phyloP scores from a whole-genome alignment of 1,140 invertebrate species.

The Caenorhabditis inopinata region DNA sequence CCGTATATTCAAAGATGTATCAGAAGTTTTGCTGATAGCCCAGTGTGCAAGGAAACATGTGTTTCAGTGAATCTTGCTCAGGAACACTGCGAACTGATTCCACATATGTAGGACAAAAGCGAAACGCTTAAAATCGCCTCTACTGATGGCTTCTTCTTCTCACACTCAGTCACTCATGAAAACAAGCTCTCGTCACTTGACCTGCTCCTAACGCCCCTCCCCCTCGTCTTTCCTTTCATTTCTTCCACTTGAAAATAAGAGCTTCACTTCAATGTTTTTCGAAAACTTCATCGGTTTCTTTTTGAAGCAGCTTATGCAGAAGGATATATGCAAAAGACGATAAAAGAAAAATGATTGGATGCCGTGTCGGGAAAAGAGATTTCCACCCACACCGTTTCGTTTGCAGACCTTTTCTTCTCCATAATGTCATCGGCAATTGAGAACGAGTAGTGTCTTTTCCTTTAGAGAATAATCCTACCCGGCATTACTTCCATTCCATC shows the following conservation, averaged over 20 bases:
- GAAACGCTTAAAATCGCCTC: slow-evolving; percentile 7
- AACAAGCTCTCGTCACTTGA: slow-evolving; percentile 29
- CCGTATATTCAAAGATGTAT: too few relatives aligned
- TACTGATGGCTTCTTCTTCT: slow-evolving; percentile 15
- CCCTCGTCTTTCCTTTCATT: not conserved
- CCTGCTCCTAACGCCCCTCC: slow-evolving; percentile 2
- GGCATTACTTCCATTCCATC: slow-evolving; percentile 24
- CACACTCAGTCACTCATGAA: slow-evolving; percentile 20
- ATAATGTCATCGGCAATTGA: not conserved
- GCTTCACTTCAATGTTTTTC: not conserved
- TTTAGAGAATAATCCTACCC: slow-evolving; percentile 13
- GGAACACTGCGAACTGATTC: too few relatives aligned
- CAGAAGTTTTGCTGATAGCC: too few relatives aligned
- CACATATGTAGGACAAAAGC: not conserved
- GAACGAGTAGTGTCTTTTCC: not conserved
- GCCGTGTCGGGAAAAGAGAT: not conserved
- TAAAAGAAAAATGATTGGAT: slow-evolving; percentile 15
- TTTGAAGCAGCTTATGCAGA: not conserved
- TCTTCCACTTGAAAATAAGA: slow-evolving; percentile 29
- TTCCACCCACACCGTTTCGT: not conserved
- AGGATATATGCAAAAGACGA: not conserved
- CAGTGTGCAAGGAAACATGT: too few relatives aligned
- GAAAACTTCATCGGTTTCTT: not conserved
- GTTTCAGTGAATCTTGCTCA: too few relatives aligned
- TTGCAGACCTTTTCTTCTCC: not conserved